Evolutionary conservation across 2,888 invertebrate species (phyloP), one percentile per base, ranked within the genome.

Genomic region (Cantharis rustica): DNA sequence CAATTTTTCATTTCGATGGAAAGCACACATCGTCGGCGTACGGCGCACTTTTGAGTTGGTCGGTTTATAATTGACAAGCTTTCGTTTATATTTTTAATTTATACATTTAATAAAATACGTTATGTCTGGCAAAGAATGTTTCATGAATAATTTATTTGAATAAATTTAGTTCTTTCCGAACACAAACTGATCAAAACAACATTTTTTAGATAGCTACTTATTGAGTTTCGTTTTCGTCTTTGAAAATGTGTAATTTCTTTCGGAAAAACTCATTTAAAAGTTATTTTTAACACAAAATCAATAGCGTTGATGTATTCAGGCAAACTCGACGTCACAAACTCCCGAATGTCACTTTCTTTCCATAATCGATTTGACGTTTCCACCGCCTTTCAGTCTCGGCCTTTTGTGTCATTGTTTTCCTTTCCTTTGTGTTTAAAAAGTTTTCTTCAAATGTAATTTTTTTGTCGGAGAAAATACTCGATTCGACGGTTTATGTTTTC

Each of bases 401-500:
- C 16, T 16, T 16, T 66, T 66, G 15, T 66, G 62, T 69, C n/a
- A 27, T 73, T 68, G 74, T 64, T 64, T 66, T 66, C 69, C 69
- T 69, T 73, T 73, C 31, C 61, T 66, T 75, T 75, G 13, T 23
- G 61, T 61, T 17, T 64, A 27, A 64, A 61, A 64, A 71, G 31
- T 62, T 64, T 70, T 70, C 23, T 15, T 20, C 0, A 17, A 23
- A 23, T 47, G n/a, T 47, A 47, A 47, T 47, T 47, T 47, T 47
- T 47, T 47, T 47, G 47, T 47, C 7, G n/a, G 47, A 13, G 9
- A n/a, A 47, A 47, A 47, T n/a, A 47, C 47, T 47, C n/a, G 5
- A 47, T 47, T n/a, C 47, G n/a, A 47, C n/a, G 47, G 5, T 47
- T 47, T 47, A 47, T 47, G 47, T 47, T 47, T 47, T 47, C 47